Evolutionary conservation across 2,888 invertebrate species (phyloP).

Genomic region (Cylindroiulus punctatus): DNA sequence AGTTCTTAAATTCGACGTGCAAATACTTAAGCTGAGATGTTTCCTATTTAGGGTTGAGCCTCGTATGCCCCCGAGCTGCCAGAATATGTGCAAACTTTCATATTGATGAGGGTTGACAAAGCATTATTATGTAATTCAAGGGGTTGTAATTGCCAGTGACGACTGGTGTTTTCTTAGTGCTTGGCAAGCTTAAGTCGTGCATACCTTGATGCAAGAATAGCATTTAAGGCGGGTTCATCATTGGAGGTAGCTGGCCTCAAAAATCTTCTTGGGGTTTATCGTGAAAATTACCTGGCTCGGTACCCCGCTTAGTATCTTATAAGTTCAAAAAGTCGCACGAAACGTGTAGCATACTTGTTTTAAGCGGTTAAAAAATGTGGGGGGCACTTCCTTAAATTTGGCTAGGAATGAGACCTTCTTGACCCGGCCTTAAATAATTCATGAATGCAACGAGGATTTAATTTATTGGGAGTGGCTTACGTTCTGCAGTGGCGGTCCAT

Average conservation of each 20-base stretch:
- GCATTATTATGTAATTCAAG: constrained; percentile 13
- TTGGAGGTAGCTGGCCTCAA: neutral
- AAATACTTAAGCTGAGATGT: constrained; percentile 29
- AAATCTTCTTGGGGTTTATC: neutral
- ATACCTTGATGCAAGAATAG: neutral
- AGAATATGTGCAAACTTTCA: neutral
- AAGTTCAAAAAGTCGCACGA: constrained; percentile 33
- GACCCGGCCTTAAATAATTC: constrained; percentile 6
- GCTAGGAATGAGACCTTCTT: neutral
- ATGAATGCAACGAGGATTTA: constrained; percentile 8
- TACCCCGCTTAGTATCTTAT: neutral
- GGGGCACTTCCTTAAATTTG: neutral
- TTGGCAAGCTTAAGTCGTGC: neutral
- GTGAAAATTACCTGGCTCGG: neutral
- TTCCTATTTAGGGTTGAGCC: constrained; percentile 8
- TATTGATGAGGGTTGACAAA: neutral
- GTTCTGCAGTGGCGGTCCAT: constrained; percentile 30
- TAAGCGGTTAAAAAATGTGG: neutral
- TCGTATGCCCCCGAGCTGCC: neutral
- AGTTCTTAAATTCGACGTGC: constrained; percentile 24
- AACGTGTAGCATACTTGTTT: neutral
- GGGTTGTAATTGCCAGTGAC: neutral
- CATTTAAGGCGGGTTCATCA: neutral
- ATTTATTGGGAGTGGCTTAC: constrained; percentile 5
- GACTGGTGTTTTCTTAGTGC: neutral